Evolutionary conservation across 2,888 invertebrate species (phyloP).

Genomic region (Altica lythri): DNA sequence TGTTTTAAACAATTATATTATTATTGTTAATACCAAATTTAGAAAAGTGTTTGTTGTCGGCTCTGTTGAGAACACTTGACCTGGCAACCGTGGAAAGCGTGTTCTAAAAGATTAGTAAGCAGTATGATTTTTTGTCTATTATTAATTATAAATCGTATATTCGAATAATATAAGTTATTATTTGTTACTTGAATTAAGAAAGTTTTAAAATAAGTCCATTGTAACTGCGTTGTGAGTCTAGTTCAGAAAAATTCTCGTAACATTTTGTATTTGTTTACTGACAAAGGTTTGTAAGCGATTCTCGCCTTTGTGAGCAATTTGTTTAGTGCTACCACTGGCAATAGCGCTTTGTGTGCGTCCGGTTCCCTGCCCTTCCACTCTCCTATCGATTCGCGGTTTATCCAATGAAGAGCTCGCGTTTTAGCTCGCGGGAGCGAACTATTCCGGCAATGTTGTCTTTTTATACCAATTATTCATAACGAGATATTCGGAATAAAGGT

Average conservation of each 20-base stretch:
- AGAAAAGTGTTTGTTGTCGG: slow-evolving; percentile 55
- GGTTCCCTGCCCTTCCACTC: slow-evolving; percentile 62
- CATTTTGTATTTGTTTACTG: slow-evolving; percentile 65
- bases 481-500: slow-evolving; percentile 27
- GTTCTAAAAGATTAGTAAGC: slow-evolving; percentile 51
- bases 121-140: slow-evolving; percentile 32
- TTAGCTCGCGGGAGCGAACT: slow-evolving; percentile 59
- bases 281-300: slow-evolving; percentile 54
- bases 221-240: slow-evolving; percentile 12
- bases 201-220: neutral
- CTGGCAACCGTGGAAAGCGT: slow-evolving; percentile 58
- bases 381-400: slow-evolving; percentile 67
- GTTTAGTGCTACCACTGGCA: slow-evolving; percentile 62
- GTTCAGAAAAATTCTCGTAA: slow-evolving; percentile 46
- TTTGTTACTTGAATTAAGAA: neutral
- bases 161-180: neutral
- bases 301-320: slow-evolving; percentile 52
- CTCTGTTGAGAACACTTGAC: slow-evolving; percentile 57
- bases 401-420: slow-evolving; percentile 64
- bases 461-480: slow-evolving; percentile 39
- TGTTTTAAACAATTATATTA: slow-evolving; percentile 34
- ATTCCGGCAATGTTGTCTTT: slow-evolving; percentile 61
- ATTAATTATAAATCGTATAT: slow-evolving; percentile 7
- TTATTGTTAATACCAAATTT: slow-evolving; percentile 51
- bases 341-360: slow-evolving; percentile 60